Conservation (phyloP, 1,140 invertebrate species). For the Pseudomyrmex concolor region DNA sequence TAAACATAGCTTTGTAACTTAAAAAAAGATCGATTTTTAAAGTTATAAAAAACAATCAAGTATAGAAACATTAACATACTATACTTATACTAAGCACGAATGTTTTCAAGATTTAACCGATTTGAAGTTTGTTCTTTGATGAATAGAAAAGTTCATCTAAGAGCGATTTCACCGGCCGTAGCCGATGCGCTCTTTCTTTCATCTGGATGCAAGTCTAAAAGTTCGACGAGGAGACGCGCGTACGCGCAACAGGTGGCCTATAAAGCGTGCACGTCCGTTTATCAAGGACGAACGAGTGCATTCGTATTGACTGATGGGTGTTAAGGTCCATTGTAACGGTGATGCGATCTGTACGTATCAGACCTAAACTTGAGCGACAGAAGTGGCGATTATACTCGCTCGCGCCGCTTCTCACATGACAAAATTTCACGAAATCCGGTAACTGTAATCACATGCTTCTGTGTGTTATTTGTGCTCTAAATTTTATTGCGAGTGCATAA, state of each 20-base stretch:
- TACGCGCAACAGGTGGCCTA: slow-evolving; percentile 80
- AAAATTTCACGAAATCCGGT: not conserved
- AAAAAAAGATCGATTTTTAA: not conserved
- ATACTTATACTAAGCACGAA: not conserved
- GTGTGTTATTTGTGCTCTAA: not conserved
- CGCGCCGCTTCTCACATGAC: slow-evolving; percentile 16
- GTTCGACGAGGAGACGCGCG: slow-evolving; percentile 77
- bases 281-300: slow-evolving; percentile 82
- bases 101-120: slow-evolving; percentile 18
- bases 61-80: not conserved
- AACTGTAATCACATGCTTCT: not conserved
- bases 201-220: slow-evolving; percentile 77
- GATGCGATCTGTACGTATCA: slow-evolving; percentile 68
- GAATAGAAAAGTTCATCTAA: slow-evolving; percentile 55
- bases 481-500: not conserved
- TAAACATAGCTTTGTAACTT: not conserved
- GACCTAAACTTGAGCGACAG: slow-evolving; percentile 70
- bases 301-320: slow-evolving; percentile 81
- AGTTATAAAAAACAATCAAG: not conserved
- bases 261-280: slow-evolving; percentile 81
- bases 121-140: slow-evolving; percentile 47
- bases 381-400: slow-evolving; percentile 42
- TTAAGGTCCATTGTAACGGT: slow-evolving; percentile 74
- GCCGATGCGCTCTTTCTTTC: slow-evolving; percentile 65
- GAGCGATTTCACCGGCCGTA: slow-evolving; percentile 48